Base-by-base conservation (phyloP, 2,888 invertebrate species). In the Yponomeuta cagnagella region DNA sequence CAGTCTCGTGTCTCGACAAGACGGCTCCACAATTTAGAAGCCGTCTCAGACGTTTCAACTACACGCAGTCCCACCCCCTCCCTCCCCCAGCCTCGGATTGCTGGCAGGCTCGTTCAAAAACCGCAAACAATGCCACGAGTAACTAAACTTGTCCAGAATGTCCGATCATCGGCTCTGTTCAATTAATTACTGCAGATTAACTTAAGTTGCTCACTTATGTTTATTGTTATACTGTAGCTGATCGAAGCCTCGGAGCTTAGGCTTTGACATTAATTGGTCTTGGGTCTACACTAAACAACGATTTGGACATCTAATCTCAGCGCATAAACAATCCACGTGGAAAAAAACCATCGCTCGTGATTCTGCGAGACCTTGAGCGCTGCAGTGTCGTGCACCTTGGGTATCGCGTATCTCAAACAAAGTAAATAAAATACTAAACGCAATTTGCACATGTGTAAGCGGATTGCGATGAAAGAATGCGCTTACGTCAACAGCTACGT, bases 71-170 rank as follows among this genome's bases (percentile, higher is more conserved):
- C 78, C 77, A 58, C 77, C 75, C 74, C 75, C 73, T 75, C 77
- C 76, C 75, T 77, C 75, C 72, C 72, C 75, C 76, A 77, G 76
- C 78, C 74, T 73, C 76, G 82, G 85, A 88, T 88, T 86, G 84
- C 82, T 79, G 82, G 76, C 78, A 80, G 79, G 15, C 58, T 68
- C 68, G 48, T 79, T 82, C 79, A 79, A 77, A 79, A 74, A 77
- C 81, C 84, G 81, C 87, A 86, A 86, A 89, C 87, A 87, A 87
- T 86, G 84, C 86, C 80, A 80, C 82, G 83, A 86, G 81, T 82
- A 84, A 80, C 82, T 76, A 78, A 58, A 80, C 85, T 82, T 83
- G 83, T 83, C 83, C 83, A 80, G 80, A 82, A 85, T 85, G 79
- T 12, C 82, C 82, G 79, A 83, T 84, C 81, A 77, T 82, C 78